Conservation (phyloP, 2,797 vertebrate species). For the Hyperoplus lanceolatus region DNA sequence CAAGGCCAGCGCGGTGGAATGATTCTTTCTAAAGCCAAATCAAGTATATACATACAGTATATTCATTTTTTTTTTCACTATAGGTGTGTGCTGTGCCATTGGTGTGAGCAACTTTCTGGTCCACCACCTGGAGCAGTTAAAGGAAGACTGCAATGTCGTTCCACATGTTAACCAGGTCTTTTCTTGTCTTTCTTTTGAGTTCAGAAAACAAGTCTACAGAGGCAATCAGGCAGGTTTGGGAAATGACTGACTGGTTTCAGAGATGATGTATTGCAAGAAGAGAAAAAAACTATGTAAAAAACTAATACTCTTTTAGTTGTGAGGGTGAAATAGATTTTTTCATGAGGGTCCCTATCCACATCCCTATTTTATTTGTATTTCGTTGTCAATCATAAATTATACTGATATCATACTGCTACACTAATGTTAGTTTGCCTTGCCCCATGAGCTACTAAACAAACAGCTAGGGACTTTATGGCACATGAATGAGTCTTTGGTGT, state of each 20-base stretch:
- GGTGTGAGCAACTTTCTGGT: conserved; percentile 91
- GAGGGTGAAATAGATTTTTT: neutral
- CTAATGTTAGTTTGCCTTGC: neutral
- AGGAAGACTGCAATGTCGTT: conserved; percentile 83
- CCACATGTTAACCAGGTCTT: conserved; percentile 88
- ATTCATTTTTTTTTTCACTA: conserved; percentile 14
- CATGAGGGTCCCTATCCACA: neutral
- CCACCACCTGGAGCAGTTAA: conserved; percentile 87
- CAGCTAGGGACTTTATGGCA: no score
- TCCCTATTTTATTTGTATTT: no score
- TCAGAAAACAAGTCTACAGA: neutral
- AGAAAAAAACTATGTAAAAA: neutral
- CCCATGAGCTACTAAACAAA: neutral
- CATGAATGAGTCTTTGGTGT: conserved; percentile 2
- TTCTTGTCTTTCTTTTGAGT: neutral
- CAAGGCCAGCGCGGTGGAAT: no score
- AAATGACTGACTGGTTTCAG: neutral
- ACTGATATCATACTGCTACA: neutral
- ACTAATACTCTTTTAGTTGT: neutral
- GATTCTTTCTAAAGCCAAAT: no score
- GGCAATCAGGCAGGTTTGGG: neutral
- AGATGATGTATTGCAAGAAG: neutral
- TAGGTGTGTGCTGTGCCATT: conserved; percentile 86
- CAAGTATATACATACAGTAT: neutral
- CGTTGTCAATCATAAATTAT: no score